These are phyloP conservation scores for Litoditis marina DNA, from an alignment of 2,888 invertebrate genomes.

Conservation along the genomic window DNA sequence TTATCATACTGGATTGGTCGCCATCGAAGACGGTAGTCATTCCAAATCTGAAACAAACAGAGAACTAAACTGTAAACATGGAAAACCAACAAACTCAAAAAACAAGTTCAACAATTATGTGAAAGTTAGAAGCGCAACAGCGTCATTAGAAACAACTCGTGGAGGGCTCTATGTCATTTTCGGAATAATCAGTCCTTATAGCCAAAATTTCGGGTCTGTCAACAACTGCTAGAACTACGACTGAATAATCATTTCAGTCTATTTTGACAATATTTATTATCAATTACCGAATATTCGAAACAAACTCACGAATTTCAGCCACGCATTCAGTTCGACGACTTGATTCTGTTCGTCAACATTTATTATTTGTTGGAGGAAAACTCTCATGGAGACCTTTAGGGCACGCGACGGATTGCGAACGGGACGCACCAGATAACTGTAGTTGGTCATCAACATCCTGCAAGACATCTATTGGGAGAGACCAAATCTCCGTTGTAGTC, in stretches of 20 bases:
- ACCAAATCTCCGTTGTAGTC: too few relatives aligned
- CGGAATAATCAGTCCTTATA: too few relatives aligned
- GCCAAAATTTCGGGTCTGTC: too few relatives aligned
- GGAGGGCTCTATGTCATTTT: too few relatives aligned
- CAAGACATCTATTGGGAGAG: too few relatives aligned
- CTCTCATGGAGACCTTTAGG: slow-evolving; percentile 43
- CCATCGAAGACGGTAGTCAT: slow-evolving; percentile 49
- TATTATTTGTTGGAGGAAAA: slow-evolving; percentile 63
- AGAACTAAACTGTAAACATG: too few relatives aligned
- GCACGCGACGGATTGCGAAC: slow-evolving; percentile 35
- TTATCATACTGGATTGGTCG: slow-evolving; percentile 44
- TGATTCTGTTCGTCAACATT: slow-evolving; percentile 63
- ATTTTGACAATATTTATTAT: background rate
- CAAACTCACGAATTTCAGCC: slow-evolving; percentile 48
- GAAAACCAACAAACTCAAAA: too few relatives aligned
- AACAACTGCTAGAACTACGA: too few relatives aligned
- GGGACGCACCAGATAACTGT: slow-evolving; percentile 46
- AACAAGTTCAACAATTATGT: too few relatives aligned
- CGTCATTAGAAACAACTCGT: too few relatives aligned
- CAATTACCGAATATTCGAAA: background rate
- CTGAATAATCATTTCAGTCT: too few relatives aligned
- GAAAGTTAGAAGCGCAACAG: too few relatives aligned
- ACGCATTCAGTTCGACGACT: slow-evolving; percentile 53
- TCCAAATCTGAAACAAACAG: slow-evolving; percentile 32
- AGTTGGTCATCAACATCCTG: slow-evolving; percentile 43